Evolutionary conservation across 2,113 vertebrate species (phyloP).

Genomic region (Lagopus leucura): DNA sequence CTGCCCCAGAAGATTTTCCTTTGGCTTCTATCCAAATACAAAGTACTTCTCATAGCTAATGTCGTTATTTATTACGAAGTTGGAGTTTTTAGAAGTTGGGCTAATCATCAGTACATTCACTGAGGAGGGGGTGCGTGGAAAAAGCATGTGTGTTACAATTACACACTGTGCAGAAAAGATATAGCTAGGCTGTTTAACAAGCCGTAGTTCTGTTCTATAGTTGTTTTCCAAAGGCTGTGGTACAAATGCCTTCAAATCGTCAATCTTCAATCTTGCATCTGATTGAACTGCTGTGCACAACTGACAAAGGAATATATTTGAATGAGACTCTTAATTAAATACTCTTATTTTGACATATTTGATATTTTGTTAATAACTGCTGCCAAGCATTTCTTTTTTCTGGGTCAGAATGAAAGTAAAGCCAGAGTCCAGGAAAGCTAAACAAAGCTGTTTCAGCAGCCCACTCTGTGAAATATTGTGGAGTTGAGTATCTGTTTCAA

Average conservation of each 20-base stretch:
- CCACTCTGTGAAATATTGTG: not conserved
- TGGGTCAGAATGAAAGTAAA: slow-evolving; percentile 24
- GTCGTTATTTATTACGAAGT: not conserved
- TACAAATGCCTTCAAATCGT: slow-evolving; percentile 17
- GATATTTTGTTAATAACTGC: slow-evolving; percentile 13
- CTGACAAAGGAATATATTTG: slow-evolving; percentile 51
- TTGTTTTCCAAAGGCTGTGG: slow-evolving; percentile 23
- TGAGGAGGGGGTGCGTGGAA: not conserved
- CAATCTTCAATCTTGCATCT: not conserved
- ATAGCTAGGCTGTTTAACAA: slow-evolving; percentile 25
- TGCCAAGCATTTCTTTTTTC: slow-evolving; percentile 19
- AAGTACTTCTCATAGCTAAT: slow-evolving; percentile 17
- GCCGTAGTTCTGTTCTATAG: not conserved
- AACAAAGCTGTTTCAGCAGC: slow-evolving; percentile 58
- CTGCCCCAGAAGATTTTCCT: slow-evolving; percentile 7
- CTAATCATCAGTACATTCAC: slow-evolving; percentile 26
- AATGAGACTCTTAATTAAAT: slow-evolving; percentile 36
- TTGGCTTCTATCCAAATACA: not conserved
- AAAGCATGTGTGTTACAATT: not conserved
- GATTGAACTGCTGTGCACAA: not conserved
- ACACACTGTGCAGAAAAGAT: not conserved
- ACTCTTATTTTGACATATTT: slow-evolving; percentile 43
- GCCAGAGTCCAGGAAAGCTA: slow-evolving; percentile 37
- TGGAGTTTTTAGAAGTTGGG: slow-evolving; percentile 14
- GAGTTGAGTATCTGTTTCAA: slow-evolving; percentile 44